Evolutionary conservation across 2,113 vertebrate species (phyloP), one percentile per base, ranked within the genome.

Genomic region (Trematomus loennbergii): DNA sequence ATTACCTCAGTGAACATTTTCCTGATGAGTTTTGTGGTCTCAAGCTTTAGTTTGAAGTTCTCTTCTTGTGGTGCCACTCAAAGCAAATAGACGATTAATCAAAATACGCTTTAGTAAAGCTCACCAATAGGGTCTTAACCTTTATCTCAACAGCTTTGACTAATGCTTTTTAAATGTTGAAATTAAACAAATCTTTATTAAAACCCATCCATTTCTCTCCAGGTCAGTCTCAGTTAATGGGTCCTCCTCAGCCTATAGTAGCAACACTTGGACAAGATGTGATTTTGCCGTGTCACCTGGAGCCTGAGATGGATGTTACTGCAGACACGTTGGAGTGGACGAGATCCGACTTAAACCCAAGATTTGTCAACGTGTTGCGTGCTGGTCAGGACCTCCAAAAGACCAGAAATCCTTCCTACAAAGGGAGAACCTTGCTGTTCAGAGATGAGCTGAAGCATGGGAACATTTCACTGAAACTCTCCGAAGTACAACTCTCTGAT

Each of bases 401-500:
- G 36, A 43, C 15, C 20, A 53, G 20, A 69, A 36, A 80, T 29
- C 4, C 22, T 33, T 45, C 8, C 1, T 80, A 33, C 20, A 4
- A 3, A 1, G 33, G 69, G 11, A 65, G 61, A 60, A 72, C 69
- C 0, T 75, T 52, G 1, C 48, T 81, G 62, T 61, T 55, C 16
- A 5, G 4, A 12, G 11, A 29, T 3, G 9, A 70, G 22, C 59
- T 82, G 72, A 71, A 46, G 50, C 2, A 3, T 2, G 79, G 79
- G 45, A 55, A 82, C 52, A 6, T 75, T 63, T 82, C 79, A 9
- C 52, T 82, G 65, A 82, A 48, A 68, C 48, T 67, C 10, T 67
- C 65, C 10, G 15, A 40, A 33, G 65, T 67, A 29, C 58, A 12
- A 9, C 3, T 55, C 12, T 1, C 40, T 25, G 79, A 81, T 40